Conservation (phyloP, 2,113 vertebrate species). For the Mixornis gularis region DNA sequence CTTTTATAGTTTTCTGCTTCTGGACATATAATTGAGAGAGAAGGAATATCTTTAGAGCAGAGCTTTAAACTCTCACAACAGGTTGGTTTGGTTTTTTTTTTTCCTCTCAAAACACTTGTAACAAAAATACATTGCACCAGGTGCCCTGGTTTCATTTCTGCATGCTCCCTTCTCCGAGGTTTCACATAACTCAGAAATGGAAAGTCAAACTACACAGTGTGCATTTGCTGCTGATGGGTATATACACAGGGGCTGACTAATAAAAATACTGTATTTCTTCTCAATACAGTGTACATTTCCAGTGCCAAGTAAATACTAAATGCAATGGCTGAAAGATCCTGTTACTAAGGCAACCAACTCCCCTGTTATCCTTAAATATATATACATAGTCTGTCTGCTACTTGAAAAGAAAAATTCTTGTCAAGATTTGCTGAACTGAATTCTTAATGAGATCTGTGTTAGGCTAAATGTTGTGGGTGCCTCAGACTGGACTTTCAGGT, state of each 20-base stretch:
- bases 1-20: background rate
- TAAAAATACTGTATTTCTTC: constrained; percentile 18
- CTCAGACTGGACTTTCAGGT: background rate
- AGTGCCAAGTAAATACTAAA: constrained; percentile 43
- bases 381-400: background rate
- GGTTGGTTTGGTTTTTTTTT: background rate
- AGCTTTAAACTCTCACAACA: constrained; percentile 3
- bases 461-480: background rate
- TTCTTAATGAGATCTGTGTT: background rate
- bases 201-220: constrained; percentile 10
- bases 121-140: constrained; percentile 44
- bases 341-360: constrained; percentile 46
- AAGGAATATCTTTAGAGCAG: background rate
- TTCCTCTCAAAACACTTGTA: constrained; percentile 8
- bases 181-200: constrained; percentile 30
- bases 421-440: background rate
- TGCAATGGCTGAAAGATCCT: background rate
- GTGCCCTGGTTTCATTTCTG: constrained; percentile 55
- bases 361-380: background rate
- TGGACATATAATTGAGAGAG: background rate
- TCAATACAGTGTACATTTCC: background rate
- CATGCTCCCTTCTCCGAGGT: constrained; percentile 2
- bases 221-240: background rate
- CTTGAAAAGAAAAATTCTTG: background rate
- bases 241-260: background rate